Percentiles rank a stretch among this genome's conserved stretches.
These are phyloP conservation scores for Anagrus nilaparvatae DNA, from an alignment of 1,140 invertebrate genomes.

Conservation along the genomic window DNA sequence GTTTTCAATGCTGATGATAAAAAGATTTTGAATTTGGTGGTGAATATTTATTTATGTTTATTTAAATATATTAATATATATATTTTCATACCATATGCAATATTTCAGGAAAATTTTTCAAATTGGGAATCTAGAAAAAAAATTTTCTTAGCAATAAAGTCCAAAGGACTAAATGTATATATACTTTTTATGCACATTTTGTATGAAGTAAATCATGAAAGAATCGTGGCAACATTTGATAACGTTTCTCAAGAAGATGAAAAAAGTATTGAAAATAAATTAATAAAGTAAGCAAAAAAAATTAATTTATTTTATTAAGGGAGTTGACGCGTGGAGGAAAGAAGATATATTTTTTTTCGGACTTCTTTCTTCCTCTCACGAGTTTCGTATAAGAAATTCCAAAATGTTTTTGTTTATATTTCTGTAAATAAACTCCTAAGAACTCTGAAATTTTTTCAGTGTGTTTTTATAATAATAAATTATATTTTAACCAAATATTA, in stretches of 20 bases:
- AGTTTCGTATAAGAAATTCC: no score
- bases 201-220: conserved; percentile 16
- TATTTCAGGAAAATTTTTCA: conserved; percentile 16
- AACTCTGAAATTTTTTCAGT: no score
- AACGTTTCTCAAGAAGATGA: neutral
- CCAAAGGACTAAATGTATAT: conserved; percentile 27
- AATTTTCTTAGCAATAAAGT: conserved; percentile 22
- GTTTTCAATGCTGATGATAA: conserved; percentile 23
- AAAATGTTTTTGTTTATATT: no score
- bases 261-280: neutral
- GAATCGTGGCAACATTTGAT: conserved; percentile 11
- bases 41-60: conserved; percentile 13
- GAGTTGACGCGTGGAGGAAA: no score
- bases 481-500: no score
- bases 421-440: no score
- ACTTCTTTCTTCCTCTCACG: no score
- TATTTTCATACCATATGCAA: neutral
- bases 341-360: no score
- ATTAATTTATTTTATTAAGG: no score
- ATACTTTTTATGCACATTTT: conserved; percentile 18
- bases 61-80: no score
- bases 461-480: no score
- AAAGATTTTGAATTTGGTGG: conserved; percentile 21
- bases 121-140: conserved; percentile 13
- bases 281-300: neutral